Evolutionary conservation across 2,113 vertebrate genomes (phyloP).

Genomic region (Onychorhynchus coronatus): DNA sequence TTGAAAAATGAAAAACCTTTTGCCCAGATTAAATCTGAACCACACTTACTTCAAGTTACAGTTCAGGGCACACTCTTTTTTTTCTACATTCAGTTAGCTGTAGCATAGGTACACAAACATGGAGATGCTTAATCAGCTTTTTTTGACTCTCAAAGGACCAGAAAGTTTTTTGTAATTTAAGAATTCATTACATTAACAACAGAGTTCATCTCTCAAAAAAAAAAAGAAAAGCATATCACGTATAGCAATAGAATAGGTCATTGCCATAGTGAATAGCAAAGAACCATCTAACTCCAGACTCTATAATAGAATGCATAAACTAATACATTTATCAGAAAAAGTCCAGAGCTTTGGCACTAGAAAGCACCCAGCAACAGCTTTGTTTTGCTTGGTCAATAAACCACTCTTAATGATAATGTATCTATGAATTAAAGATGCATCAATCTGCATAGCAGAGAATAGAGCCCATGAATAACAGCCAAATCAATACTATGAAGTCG

Average conservation of each 20-base stretch:
- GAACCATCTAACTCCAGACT: neutral
- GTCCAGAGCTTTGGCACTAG: neutral
- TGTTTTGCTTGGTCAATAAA: constrained; percentile 39
- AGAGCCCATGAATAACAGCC: constrained; percentile 20
- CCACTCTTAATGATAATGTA: constrained; percentile 25
- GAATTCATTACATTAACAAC: neutral
- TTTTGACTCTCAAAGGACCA: neutral
- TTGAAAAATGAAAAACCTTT: neutral
- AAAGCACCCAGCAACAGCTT: neutral
- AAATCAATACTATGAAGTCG: constrained; percentile 39
- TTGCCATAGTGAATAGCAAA: neutral
- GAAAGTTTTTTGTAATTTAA: neutral
- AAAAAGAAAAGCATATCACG: neutral
- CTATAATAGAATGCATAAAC: neutral
- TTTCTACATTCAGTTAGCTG: neutral
- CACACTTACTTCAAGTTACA: neutral
- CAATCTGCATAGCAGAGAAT: constrained; percentile 42
- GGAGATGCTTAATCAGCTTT: neutral
- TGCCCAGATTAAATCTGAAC: neutral
- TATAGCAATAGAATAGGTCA: neutral
- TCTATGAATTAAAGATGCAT: constrained; percentile 46
- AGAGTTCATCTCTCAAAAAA: neutral
- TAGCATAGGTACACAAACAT: accelerated
- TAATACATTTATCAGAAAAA: neutral
- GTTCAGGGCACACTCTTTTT: neutral